These are phyloP conservation scores for Anthophora plumipes DNA, from an alignment of 2,888 invertebrate genomes.

Conservation along the genomic window DNA sequence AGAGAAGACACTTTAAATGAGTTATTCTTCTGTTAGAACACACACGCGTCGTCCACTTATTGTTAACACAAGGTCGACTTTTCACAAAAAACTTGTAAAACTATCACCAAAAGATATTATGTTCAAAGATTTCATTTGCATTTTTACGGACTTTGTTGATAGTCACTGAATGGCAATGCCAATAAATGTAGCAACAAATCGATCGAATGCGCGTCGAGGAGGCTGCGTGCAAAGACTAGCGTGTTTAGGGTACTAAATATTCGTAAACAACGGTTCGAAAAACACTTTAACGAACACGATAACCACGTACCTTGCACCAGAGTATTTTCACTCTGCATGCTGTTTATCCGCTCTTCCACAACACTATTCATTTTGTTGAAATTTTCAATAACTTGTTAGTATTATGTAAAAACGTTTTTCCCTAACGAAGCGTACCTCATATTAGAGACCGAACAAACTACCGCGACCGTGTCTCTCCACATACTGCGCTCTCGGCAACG, in stretches of 20 bases:
- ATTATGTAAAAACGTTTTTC: slow-evolving; percentile 61
- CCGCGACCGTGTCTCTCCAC: slow-evolving; percentile 61
- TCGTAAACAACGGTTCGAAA: slow-evolving; percentile 62
- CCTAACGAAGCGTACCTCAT: slow-evolving; percentile 54
- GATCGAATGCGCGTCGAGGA: slow-evolving; percentile 59
- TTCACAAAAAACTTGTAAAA: slow-evolving; percentile 27
- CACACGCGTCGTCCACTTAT: slow-evolving; percentile 14
- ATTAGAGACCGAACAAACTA: slow-evolving; percentile 62
- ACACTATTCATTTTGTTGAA: slow-evolving; percentile 53
- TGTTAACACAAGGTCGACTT: not conserved
- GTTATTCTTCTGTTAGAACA: not conserved
- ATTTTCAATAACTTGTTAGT: slow-evolving; percentile 42
- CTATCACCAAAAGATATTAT: not conserved
- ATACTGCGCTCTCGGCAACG: slow-evolving; percentile 66
- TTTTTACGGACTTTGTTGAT: slow-evolving; percentile 17
- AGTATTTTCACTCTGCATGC: slow-evolving; percentile 34
- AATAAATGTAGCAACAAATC: slow-evolving; percentile 57
- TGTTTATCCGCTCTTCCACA: slow-evolving; percentile 32
- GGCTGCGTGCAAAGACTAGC: slow-evolving; percentile 39
- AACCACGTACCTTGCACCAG: slow-evolving; percentile 63
- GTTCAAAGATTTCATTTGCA: slow-evolving; percentile 2
- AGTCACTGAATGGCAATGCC: slow-evolving; percentile 34
- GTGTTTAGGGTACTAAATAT: slow-evolving; percentile 48
- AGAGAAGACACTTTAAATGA: not conserved
- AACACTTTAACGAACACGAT: slow-evolving; percentile 24